phyloP scores from a whole-genome alignment of 2,113 vertebrate genomes.

The Xiphophorus maculatus region DNA sequence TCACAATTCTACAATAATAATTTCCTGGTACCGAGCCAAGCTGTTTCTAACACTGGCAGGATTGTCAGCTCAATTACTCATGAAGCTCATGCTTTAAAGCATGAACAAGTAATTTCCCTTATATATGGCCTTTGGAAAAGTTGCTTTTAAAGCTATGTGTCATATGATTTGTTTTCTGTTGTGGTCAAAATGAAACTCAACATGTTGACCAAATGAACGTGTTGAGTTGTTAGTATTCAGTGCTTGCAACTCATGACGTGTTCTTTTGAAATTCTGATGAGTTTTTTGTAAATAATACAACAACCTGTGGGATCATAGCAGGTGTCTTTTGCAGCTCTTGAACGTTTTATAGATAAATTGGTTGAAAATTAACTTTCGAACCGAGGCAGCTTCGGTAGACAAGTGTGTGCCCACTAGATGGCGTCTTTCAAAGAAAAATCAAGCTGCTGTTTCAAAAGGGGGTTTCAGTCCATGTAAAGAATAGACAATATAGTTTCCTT shows the following conservation, averaged over 20 bases:
- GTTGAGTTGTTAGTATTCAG: too few species aligned
- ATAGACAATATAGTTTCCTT: background rate
- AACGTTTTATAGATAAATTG: background rate
- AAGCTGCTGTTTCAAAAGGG: background rate
- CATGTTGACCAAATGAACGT: too few species aligned
- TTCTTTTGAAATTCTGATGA: background rate
- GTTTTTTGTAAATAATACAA: background rate
- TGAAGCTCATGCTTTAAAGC: too few species aligned
- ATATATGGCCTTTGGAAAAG: too few species aligned
- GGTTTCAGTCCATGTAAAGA: background rate
- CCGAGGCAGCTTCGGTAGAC: background rate
- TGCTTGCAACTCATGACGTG: too few species aligned
- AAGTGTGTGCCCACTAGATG: background rate
- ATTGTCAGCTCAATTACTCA: background rate
- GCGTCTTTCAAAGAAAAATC: background rate
- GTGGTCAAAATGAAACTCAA: too few species aligned
- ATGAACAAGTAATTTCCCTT: too few species aligned
- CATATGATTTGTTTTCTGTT: too few species aligned
- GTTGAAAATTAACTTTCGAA: background rate
- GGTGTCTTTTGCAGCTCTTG: background rate
- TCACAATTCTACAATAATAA: background rate
- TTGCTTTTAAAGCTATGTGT: too few species aligned
- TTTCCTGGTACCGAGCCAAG: too few species aligned
- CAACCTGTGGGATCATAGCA: background rate
- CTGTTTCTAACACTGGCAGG: background rate